phyloP scores from a whole-genome alignment of 2,888 invertebrate species.

The Cartodere bifasciata region DNA sequence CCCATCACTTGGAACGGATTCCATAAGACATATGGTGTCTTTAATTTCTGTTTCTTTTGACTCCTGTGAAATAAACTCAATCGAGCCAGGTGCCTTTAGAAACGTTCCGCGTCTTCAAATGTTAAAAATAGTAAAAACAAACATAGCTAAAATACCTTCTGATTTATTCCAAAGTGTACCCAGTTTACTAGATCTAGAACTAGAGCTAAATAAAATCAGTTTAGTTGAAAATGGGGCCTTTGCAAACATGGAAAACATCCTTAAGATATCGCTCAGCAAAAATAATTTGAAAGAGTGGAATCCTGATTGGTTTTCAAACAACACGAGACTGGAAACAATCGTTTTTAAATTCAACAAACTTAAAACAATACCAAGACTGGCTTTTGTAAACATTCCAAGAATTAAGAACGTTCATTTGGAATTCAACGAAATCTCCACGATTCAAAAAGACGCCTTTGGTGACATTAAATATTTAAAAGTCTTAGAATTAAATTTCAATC shows the following conservation, averaged over 20 bases:
- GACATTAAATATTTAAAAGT: constrained; percentile 17
- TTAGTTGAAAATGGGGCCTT: constrained; percentile 17
- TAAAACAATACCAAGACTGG: constrained; percentile 16
- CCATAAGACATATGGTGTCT: constrained; percentile 16
- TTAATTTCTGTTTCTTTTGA: constrained; percentile 14
- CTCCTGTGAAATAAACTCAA: constrained; percentile 11
- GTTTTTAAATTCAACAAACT: constrained; percentile 19
- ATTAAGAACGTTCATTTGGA: constrained; percentile 17
- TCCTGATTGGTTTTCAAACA: constrained; percentile 19
- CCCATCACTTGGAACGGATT: constrained; percentile 12
- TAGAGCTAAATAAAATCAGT: constrained; percentile 17
- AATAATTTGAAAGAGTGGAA: constrained; percentile 19
- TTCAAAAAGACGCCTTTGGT: constrained; percentile 19
- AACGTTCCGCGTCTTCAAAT: constrained; percentile 13
- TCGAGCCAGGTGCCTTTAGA: constrained; percentile 14
- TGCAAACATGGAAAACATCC: constrained; percentile 14
- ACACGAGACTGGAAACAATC: constrained; percentile 16
- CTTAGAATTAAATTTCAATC: constrained; percentile 19
- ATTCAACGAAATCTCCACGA: constrained; percentile 18
- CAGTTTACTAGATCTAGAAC: constrained; percentile 14
- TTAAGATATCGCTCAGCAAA: constrained; percentile 12
- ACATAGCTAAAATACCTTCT: constrained; percentile 11
- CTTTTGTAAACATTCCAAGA: constrained; percentile 16
- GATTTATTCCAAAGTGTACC: constrained; percentile 15
- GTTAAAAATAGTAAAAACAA: constrained; percentile 10